Conservation (phyloP, 1,140 invertebrate species). For the Saccostrea echinata region DNA sequence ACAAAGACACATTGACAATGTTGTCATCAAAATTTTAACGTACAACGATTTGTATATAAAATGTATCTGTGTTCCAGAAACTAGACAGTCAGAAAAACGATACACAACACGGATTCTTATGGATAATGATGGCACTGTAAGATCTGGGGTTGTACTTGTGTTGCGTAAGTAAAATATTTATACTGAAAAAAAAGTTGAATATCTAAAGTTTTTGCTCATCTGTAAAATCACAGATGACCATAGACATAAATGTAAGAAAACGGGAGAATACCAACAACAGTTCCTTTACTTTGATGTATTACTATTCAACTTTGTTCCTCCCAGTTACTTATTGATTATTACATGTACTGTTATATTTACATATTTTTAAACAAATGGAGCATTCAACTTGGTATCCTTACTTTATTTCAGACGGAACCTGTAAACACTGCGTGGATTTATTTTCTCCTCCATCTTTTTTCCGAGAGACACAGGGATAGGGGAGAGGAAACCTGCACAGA, state of each 20-base stretch:
- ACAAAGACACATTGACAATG: conserved; percentile 29
- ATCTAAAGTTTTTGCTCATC: too few relatives aligned
- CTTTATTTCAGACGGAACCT: conserved; percentile 51
- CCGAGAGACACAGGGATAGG: conserved; percentile 49
- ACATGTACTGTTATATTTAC: too few relatives aligned
- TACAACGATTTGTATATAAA: conserved; percentile 30
- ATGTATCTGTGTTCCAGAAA: conserved; percentile 27
- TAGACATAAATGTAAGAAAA: too few relatives aligned
- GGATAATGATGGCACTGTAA: conserved; percentile 10
- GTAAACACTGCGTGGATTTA: conserved; percentile 46
- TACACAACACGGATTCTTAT: conserved; percentile 41
- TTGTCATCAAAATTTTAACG: not conserved
- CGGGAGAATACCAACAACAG: too few relatives aligned
- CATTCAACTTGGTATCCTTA: not conserved
- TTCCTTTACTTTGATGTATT: too few relatives aligned
- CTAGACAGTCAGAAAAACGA: conserved; percentile 12
- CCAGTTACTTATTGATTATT: too few relatives aligned
- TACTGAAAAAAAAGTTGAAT: not conserved
- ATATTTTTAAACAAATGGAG: too few relatives aligned
- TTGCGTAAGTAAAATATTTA: conserved; percentile 45
- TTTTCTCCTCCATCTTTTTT: conserved; percentile 43
- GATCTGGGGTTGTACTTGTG: conserved; percentile 45
- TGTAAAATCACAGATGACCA: too few relatives aligned
- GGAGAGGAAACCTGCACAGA: conserved; percentile 45
- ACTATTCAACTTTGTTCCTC: too few relatives aligned